A percentile compares a stretch with the other conserved stretches of the same genome.
Evolutionary conservation across 2,797 vertebrate species (phyloP).

Genomic region (Merluccius polli): DNA sequence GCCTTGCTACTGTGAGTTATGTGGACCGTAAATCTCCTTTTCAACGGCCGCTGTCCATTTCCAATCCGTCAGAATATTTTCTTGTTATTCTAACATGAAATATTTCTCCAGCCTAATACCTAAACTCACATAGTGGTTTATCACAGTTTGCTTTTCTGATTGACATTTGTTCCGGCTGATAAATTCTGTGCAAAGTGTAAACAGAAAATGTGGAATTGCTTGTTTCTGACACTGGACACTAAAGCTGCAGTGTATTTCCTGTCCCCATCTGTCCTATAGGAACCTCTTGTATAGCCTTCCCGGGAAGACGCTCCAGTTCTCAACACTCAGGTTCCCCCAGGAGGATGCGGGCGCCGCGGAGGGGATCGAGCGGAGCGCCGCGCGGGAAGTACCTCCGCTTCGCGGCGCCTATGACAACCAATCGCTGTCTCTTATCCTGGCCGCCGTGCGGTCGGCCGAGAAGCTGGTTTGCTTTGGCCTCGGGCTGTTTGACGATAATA

Average conservation of each 20-base stretch:
- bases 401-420: conserved; percentile 49
- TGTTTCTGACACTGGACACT: not conserved
- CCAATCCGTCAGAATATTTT: not conserved
- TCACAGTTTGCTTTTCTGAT: not conserved
- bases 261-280: conserved; percentile 67
- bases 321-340: conserved; percentile 76
- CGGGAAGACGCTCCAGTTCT: conserved; percentile 76
- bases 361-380: conserved; percentile 25
- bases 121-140: not conserved
- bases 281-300: conserved; percentile 88
- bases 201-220: not conserved
- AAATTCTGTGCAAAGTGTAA: not conserved
- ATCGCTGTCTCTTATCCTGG: conserved; percentile 79
- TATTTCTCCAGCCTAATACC: not conserved
- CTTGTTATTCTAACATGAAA: not conserved
- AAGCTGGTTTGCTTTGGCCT: conserved; percentile 84
- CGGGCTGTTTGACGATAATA: conserved; percentile 85
- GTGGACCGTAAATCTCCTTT: not conserved
- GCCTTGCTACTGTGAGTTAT: not conserved
- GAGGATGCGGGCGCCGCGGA: conserved; percentile 51
- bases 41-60: not conserved
- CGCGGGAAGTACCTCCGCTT: conserved; percentile 25
- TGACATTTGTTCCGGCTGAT: not conserved
- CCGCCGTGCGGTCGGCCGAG: conserved; percentile 83
- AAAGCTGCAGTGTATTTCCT: conserved; percentile 6